These are phyloP conservation scores for Megaleporinus macrocephalus DNA, from an alignment of 2,113 vertebrate species.

Conservation along the genomic window DNA sequence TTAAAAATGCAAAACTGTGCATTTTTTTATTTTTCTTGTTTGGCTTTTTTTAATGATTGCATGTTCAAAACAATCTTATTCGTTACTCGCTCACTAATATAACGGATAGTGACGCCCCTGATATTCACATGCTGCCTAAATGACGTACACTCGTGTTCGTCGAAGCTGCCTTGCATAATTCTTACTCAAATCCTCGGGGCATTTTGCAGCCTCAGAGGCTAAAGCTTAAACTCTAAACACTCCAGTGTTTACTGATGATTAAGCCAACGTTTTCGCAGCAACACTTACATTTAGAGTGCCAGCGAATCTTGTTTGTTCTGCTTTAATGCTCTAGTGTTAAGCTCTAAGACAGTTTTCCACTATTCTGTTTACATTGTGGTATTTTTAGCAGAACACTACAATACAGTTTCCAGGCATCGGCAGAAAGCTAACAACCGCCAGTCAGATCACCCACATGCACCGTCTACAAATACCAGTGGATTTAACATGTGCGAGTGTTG, in stretches of 20 bases:
- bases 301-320: background rate
- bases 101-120: too few species aligned
- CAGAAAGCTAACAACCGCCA: background rate
- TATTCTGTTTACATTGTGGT: background rate
- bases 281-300: background rate
- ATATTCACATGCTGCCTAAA: background rate
- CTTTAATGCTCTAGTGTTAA: background rate
- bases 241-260: slow-evolving; percentile 13
- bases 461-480: background rate
- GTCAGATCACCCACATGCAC: background rate
- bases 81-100: too few species aligned
- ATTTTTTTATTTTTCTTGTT: too few species aligned
- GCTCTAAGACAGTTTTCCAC: background rate
- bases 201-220: background rate
- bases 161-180: background rate
- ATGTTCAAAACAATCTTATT: too few species aligned
- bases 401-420: background rate
- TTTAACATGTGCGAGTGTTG: background rate
- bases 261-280: background rate
- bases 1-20: too few species aligned
- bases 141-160: background rate
- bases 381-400: background rate
- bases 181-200: background rate
- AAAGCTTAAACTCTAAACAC: slow-evolving; percentile 23
- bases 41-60: too few species aligned